phyloP scores from a whole-genome alignment of 2,113 vertebrate species.

The Ailurus styani region DNA sequence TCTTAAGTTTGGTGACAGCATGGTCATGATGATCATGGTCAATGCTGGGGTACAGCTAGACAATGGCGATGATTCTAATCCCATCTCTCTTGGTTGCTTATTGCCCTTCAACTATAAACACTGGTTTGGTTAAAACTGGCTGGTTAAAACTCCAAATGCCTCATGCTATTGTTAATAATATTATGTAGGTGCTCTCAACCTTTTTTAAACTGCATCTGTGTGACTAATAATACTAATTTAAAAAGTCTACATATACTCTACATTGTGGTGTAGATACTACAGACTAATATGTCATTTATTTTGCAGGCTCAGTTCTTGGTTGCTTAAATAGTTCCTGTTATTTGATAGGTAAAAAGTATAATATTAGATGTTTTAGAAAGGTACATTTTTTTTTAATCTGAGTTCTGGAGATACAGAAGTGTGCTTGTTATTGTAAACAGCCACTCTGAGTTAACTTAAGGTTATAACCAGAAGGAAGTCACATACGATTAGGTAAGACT shows the following conservation, averaged over 20 bases:
- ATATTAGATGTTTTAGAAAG: background rate
- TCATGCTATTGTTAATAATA: background rate
- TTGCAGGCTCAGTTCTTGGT: background rate
- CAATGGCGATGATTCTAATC: background rate
- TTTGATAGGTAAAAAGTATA: background rate
- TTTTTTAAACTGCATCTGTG: background rate
- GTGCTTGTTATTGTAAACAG: background rate
- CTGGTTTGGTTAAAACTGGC: too few relatives aligned
- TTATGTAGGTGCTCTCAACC: background rate
- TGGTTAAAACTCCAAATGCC: background rate
- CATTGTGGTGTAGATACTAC: background rate
- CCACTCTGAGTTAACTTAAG: background rate
- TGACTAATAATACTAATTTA: background rate
- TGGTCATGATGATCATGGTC: background rate
- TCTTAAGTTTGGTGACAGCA: background rate
- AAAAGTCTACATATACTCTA: background rate
- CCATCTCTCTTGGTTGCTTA: background rate
- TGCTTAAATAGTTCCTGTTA: background rate
- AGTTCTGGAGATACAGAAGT: background rate
- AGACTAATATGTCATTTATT: background rate
- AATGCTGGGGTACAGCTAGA: background rate
- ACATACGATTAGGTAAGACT: background rate
- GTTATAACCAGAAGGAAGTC: background rate
- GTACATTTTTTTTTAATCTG: background rate
- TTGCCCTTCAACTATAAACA: background rate